A percentile compares a stretch with the other conserved stretches of the same genome.
Evolutionary conservation across 2,888 invertebrate species (phyloP).

Genomic region (Trichopria drosophilae): DNA sequence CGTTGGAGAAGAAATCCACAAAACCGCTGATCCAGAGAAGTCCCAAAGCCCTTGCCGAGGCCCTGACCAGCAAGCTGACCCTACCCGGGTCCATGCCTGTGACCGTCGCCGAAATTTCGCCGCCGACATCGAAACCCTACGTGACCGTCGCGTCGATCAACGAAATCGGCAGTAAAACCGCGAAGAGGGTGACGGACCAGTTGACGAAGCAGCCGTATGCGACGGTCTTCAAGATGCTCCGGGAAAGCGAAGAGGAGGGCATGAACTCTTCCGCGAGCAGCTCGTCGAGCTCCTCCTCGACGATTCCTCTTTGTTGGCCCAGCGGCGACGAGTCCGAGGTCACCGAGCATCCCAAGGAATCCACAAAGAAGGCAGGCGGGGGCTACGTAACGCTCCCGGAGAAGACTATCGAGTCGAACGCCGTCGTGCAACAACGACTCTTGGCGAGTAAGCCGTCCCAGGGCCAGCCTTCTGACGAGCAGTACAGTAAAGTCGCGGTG

Average conservation of each 20-base stretch:
- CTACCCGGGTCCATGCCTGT: slow-evolving; percentile 32
- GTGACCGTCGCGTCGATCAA: slow-evolving; percentile 46
- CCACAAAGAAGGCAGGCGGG: slow-evolving; percentile 16
- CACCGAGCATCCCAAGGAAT: neutral
- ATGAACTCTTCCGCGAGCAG: slow-evolving; percentile 3
- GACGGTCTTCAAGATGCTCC: slow-evolving; percentile 42
- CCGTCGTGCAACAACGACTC: neutral
- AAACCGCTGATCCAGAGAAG: neutral
- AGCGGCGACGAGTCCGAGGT: neutral
- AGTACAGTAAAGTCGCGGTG: slow-evolving; percentile 53
- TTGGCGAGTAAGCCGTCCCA: slow-evolving; percentile 11
- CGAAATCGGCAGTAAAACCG: slow-evolving; percentile 33
- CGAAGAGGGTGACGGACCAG: slow-evolving; percentile 5
- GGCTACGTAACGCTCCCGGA: slow-evolving; percentile 49
- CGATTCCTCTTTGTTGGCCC: slow-evolving; percentile 25
- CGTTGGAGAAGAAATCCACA: slow-evolving; percentile 43
- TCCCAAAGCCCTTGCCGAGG: slow-evolving; percentile 32
- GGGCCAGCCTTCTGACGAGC: slow-evolving; percentile 41
- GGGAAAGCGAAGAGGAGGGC: slow-evolving; percentile 27
- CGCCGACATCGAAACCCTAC: slow-evolving; percentile 41
- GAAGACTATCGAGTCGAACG: slow-evolving; percentile 32
- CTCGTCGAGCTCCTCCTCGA: slow-evolving; percentile 31
- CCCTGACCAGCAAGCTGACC: slow-evolving; percentile 38
- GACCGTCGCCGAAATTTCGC: slow-evolving; percentile 10
- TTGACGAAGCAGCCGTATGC: slow-evolving; percentile 1